Evolutionary conservation across 2,797 vertebrate genomes (phyloP), one percentile per base, ranked within the genome.

Genomic region (Tolypeutes matacus): DNA sequence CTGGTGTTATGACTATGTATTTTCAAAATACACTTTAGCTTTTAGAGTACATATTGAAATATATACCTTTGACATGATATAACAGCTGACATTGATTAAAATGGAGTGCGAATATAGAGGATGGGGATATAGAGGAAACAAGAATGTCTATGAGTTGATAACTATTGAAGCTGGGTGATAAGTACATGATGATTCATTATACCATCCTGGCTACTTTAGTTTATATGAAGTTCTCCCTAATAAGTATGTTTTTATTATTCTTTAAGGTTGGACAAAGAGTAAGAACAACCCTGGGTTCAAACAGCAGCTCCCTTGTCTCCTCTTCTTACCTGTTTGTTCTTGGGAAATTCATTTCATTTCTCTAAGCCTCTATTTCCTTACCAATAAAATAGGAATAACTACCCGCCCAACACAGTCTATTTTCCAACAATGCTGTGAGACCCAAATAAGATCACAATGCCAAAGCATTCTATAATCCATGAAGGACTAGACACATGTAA

Each of bases 11-110:
- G 14, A 69, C 17, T 72, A 73, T 17, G 11, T 65, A 80, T 86
- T 95, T 77, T 91, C 36, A 36, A 85, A 94, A 73, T 46, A 60
- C 10, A n/a, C 31, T 34, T 82, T 81, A 49, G 56, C 42, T 89
- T 86, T 78, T 87, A 78, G 12, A 51, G 51, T 75, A 29, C 20
- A 9, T 73, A 53, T 70, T 49, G 13, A 91, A 39, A 39, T 39
- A 39, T 39, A 78, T 58, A 49, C 29, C 12, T 46, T 15, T 27
- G 27, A 42, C 53, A 75, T 89, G 46, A 72, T 82, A 36, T 29
- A 64, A 72, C 29, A 86, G 29, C 75, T 86, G 58, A 96, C n/a
- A 64, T 62, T 73, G 25, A 49, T 70, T 85, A 76, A 75, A 56
- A 86, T 20, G 31, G 31, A n/a, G 3, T 25, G 7, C 23, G 25